Conservation (phyloP, 2,888 invertebrate genomes). For the Chrysopilus asiliformis region DNA sequence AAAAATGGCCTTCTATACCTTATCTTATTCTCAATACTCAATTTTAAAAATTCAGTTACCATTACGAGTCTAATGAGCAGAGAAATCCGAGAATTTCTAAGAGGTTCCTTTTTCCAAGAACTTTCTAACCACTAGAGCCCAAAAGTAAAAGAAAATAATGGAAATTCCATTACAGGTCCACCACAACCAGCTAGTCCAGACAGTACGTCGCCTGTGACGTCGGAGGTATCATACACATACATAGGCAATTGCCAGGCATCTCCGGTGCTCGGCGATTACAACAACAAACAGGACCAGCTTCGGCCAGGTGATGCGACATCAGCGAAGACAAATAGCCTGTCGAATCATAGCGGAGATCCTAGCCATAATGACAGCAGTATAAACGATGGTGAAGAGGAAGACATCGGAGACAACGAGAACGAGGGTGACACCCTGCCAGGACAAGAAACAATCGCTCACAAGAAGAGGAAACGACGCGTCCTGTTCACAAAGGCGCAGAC, state of each 20-base stretch:
- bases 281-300: conserved; percentile 21
- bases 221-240: conserved; percentile 49
- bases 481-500: conserved; percentile 97
- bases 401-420: conserved; percentile 44
- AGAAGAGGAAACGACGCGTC: conserved; percentile 90
- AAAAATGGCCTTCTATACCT: too few species aligned
- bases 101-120: too few species aligned
- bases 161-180: conserved; percentile 37
- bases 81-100: too few species aligned
- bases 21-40: too few species aligned
- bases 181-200: conserved; percentile 70
- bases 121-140: too few species aligned
- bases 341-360: conserved; percentile 9
- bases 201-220: conserved; percentile 73
- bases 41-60: too few species aligned
- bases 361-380: conserved; percentile 26
- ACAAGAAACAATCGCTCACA: conserved; percentile 45
- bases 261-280: conserved; percentile 30
- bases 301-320: conserved; percentile 30
- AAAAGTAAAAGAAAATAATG: too few species aligned
- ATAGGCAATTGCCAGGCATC: conserved; percentile 31
- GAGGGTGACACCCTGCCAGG: conserved; percentile 24
- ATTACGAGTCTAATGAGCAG: too few species aligned
- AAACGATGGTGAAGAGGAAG: conserved; percentile 40
- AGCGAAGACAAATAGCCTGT: conserved; percentile 15